Percentiles rank a stretch among this genome's conserved stretches.
phyloP scores from a whole-genome alignment of 2,888 invertebrate species.

The Drosophila quinaria region DNA sequence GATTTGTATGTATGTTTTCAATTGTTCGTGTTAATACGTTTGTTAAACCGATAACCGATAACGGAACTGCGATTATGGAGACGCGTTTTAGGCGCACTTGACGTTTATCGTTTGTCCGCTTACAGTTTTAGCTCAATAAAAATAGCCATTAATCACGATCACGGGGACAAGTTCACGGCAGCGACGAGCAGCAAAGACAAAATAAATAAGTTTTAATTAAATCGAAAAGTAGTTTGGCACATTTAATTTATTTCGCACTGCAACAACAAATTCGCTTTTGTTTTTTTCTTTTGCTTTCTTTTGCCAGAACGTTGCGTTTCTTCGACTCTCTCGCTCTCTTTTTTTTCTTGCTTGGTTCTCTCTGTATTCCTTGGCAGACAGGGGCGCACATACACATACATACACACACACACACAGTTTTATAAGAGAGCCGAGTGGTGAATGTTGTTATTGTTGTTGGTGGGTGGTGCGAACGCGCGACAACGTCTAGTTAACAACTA shows the following conservation, averaged over 20 bases:
- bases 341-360: constrained; percentile 1
- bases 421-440: neutral
- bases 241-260: constrained; percentile 36
- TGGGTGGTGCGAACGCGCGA: constrained; percentile 45
- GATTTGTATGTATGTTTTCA: constrained; percentile 4
- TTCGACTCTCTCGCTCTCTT: constrained; percentile 19
- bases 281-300: neutral
- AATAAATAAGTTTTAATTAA: constrained; percentile 35
- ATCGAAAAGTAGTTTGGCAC: constrained; percentile 65
- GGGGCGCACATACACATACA: constrained; percentile 1
- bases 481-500: constrained; percentile 75
- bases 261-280: constrained; percentile 17
- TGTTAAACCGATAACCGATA: constrained; percentile 31
- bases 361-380: constrained; percentile 24
- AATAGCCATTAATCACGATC: constrained; percentile 48
- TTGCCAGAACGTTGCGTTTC: constrained; percentile 19
- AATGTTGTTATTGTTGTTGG: constrained; percentile 3
- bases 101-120: constrained; percentile 31
- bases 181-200: constrained; percentile 50
- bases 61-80: constrained; percentile 23
- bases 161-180: constrained; percentile 60
- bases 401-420: neutral
- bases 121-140: constrained; percentile 17
- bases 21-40: neutral
- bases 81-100: constrained; percentile 46